Conservation (phyloP, 2,113 vertebrate species). For the Lycocorax pyrrhopterus region DNA sequence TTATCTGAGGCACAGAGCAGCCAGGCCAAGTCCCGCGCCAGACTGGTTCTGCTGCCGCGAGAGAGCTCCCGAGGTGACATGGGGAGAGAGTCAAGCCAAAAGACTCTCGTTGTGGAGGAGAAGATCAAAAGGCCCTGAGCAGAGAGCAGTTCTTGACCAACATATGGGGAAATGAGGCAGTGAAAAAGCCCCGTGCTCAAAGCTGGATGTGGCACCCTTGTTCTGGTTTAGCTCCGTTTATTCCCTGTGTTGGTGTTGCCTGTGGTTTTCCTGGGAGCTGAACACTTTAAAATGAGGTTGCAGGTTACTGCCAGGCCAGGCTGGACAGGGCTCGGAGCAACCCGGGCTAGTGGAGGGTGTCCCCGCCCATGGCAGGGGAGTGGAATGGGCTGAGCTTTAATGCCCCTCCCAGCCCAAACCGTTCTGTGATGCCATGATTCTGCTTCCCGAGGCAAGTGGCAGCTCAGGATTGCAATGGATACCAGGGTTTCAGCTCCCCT, state of each 20-base stretch:
- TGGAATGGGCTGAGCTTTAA: neutral
- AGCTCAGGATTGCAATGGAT: neutral
- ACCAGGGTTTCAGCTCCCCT: neutral
- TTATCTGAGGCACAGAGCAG: neutral
- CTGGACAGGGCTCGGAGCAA: neutral
- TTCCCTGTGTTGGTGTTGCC: rapidly evolving
- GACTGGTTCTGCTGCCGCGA: neutral
- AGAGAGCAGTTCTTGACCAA: neutral
- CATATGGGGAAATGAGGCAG: neutral
- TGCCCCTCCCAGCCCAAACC: neutral
- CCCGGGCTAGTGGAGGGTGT: neutral
- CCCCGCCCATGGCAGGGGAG: neutral
- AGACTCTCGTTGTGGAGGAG: neutral
- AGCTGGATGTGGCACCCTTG: rapidly evolving
- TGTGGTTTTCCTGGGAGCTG: neutral
- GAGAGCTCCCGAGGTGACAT: neutral
- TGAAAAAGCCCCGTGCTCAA: rapidly evolving
- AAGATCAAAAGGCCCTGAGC: neutral
- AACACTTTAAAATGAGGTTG: neutral
- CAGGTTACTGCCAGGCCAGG: neutral
- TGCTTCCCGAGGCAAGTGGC: neutral
- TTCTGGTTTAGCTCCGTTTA: neutral
- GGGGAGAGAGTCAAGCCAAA: neutral
- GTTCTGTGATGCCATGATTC: neutral
- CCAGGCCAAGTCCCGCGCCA: neutral